A percentile compares a stretch with the other conserved stretches of the same genome.
Evolutionary conservation across 2,888 invertebrate genomes (phyloP).

Genomic region (Morinoia aosen): DNA sequence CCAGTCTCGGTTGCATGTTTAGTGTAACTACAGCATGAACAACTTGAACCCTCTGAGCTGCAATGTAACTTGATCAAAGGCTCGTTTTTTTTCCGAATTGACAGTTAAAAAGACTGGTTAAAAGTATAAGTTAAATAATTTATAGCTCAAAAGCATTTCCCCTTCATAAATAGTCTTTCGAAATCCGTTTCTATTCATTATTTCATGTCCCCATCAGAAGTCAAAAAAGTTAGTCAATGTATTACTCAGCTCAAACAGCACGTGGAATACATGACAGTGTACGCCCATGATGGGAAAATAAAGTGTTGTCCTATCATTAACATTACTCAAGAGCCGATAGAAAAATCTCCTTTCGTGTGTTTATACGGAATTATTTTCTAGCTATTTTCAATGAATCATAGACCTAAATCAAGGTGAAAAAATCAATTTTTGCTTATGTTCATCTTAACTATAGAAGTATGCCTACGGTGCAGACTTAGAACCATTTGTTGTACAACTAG

Average conservation of each 20-base stretch:
- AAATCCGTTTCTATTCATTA: neutral
- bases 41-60: too few species aligned
- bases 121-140: too few species aligned
- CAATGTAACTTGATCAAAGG: too few species aligned
- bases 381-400: neutral
- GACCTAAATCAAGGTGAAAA: neutral
- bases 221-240: neutral
- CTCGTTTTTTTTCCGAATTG: too few species aligned
- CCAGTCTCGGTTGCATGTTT: too few species aligned
- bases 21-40: too few species aligned
- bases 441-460: neutral
- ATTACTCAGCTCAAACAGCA: neutral
- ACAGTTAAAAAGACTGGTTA: too few species aligned
- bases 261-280: neutral
- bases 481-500: neutral
- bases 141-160: too few species aligned
- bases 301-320: neutral
- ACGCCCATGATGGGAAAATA: neutral
- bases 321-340: neutral
- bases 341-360: neutral
- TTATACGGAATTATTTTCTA: neutral
- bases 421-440: neutral
- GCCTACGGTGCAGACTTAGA: neutral
- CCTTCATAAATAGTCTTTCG: neutral
- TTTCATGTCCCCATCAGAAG: neutral